Conservation (phyloP, 2,113 vertebrate species). For the Dromas ardeola region DNA sequence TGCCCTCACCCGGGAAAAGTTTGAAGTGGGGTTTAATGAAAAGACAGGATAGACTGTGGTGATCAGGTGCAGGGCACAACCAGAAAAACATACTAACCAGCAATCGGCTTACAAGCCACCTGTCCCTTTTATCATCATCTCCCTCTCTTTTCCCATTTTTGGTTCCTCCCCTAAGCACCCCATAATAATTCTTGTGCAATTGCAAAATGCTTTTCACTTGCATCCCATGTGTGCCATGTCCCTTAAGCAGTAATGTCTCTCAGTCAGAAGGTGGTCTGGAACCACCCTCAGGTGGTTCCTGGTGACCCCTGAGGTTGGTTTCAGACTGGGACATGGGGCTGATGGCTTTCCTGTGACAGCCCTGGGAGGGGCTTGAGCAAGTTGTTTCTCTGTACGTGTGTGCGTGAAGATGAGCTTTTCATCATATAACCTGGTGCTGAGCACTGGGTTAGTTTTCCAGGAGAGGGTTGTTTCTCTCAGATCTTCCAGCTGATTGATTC, state of each 20-base stretch:
- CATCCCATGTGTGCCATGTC: background rate
- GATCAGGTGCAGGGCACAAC: background rate
- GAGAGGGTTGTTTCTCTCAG: background rate
- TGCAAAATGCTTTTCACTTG: background rate
- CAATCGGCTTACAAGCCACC: fast-evolving
- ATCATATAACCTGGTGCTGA: background rate
- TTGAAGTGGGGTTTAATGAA: background rate
- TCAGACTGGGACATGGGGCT: background rate
- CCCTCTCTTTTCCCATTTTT: background rate
- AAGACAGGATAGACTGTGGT: background rate
- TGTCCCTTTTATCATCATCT: background rate
- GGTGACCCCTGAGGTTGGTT: background rate
- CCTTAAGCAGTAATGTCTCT: background rate
- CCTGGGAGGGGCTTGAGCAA: fast-evolving
- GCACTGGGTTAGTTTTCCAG: background rate
- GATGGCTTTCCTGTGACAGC: background rate
- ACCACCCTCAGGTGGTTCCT: background rate
- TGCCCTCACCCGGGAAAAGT: background rate
- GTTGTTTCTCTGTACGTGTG: background rate
- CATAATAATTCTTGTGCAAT: background rate
- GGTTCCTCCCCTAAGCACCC: background rate
- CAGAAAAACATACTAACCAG: background rate
- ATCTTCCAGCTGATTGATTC: background rate
- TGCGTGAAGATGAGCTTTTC: background rate
- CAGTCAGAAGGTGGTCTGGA: background rate